These are phyloP conservation scores for Leucoraja erinaceus DNA, from an alignment of 2,113 vertebrate species.

Conservation along the genomic window DNA sequence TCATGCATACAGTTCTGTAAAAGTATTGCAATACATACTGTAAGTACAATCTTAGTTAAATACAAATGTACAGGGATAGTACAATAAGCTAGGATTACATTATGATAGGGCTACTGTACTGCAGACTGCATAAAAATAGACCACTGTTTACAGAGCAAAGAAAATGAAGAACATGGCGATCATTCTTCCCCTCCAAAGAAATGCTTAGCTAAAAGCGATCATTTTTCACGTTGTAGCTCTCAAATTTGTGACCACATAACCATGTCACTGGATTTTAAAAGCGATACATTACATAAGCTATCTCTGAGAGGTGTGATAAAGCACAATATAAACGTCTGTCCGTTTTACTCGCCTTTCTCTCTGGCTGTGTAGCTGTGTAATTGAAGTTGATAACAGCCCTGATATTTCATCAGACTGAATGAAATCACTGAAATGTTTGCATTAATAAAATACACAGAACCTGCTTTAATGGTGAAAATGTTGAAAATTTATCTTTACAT, in stretches of 20 bases:
- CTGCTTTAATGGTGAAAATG: background rate
- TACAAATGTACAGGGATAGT: no score
- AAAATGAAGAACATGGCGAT: background rate
- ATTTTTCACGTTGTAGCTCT: background rate
- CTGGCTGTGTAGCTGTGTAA: slow-evolving; percentile 13
- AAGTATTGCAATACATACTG: no score
- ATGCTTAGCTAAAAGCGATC: background rate
- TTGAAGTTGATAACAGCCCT: background rate
- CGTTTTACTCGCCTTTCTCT: background rate
- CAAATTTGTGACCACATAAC: background rate
- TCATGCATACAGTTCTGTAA: no score
- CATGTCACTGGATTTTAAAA: background rate
- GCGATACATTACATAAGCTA: background rate
- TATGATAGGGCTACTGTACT: background rate
- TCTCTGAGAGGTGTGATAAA: background rate
- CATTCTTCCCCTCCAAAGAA: background rate
- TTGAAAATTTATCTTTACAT: background rate
- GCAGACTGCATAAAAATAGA: background rate
- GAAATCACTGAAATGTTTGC: background rate
- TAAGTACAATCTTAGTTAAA: no score
- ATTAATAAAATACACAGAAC: background rate
- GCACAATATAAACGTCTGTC: background rate
- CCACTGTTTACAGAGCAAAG: background rate
- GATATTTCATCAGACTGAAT: background rate
- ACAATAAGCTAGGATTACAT: no score